Evolutionary conservation across 2,888 invertebrate species (phyloP).

Genomic region (Anagyrus pseudococci): DNA sequence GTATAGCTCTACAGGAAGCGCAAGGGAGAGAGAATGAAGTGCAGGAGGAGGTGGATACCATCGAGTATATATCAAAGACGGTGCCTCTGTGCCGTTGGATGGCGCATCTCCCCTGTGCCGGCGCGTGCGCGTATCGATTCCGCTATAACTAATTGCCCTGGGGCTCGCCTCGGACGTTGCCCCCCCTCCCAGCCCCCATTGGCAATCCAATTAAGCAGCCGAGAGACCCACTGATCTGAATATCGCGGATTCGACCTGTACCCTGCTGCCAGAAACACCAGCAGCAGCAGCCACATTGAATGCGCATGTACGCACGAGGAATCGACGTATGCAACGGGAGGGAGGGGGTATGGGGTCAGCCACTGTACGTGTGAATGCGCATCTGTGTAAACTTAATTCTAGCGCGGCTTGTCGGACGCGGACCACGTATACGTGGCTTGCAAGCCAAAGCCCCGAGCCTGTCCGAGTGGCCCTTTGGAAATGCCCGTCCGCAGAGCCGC

Average conservation of each 20-base stretch:
- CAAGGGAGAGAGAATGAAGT: too few relatives aligned
- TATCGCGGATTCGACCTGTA: neutral
- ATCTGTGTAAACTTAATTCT: slow-evolving; percentile 4
- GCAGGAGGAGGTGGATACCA: too few relatives aligned
- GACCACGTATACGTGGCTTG: too few relatives aligned
- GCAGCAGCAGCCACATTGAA: neutral
- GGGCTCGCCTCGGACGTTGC: neutral
- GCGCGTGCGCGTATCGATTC: slow-evolving; percentile 14
- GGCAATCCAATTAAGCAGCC: slow-evolving; percentile 21
- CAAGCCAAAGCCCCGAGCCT: too few relatives aligned
- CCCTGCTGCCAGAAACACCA: neutral
- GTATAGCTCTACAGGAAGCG: too few relatives aligned
- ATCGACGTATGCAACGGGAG: neutral
- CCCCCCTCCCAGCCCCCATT: slow-evolving; percentile 1
- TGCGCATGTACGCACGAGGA: neutral
- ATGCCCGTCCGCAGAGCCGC: too few relatives aligned
- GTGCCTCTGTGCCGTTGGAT: too few relatives aligned
- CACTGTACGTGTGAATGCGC: neutral
- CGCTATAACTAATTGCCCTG: slow-evolving; percentile 18
- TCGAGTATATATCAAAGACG: too few relatives aligned
- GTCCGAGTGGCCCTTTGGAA: too few relatives aligned
- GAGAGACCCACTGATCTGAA: slow-evolving; percentile 16
- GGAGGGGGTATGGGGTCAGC: neutral
- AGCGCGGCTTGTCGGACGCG: neutral
- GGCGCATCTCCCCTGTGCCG: neutral